A percentile compares a stretch with the other conserved stretches of the same genome.
These are phyloP conservation scores for Enteromius mattozi DNA, from an alignment of 2,797 vertebrate species.

Conservation along the genomic window DNA sequence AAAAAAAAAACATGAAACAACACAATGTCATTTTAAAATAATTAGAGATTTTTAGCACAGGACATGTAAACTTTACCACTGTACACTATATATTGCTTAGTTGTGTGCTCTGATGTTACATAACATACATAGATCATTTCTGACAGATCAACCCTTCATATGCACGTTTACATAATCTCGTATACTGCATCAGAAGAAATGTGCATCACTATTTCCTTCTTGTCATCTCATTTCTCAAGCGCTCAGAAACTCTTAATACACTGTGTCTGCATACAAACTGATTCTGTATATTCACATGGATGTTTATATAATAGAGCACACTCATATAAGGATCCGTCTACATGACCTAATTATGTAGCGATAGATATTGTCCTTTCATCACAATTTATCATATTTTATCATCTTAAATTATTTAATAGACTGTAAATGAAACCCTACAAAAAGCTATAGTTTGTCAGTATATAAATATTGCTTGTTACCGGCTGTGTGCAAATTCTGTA, in stretches of 20 bases:
- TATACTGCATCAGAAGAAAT: background rate
- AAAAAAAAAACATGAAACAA: no score
- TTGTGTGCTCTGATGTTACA: constrained; percentile 47
- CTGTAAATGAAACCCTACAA: constrained; percentile 64
- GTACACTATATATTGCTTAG: background rate
- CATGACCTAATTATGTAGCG: constrained; percentile 60
- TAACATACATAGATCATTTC: constrained; percentile 51
- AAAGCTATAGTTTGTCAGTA: constrained; percentile 3
- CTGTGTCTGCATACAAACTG: background rate
- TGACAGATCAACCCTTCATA: constrained; percentile 54
- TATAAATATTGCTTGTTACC: constrained; percentile 27
- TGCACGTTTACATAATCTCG: constrained; percentile 19
- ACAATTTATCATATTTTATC: constrained; percentile 5
- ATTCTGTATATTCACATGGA: background rate
- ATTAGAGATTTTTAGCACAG: background rate
- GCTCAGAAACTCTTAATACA: constrained; percentile 13
- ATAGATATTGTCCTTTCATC: constrained; percentile 16
- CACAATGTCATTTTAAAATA: background rate
- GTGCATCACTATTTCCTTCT: background rate
- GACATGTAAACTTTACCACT: background rate
- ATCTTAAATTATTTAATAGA: constrained; percentile 57
- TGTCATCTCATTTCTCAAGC: background rate
- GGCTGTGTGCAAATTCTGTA: background rate
- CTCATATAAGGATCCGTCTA: background rate
- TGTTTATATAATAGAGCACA: background rate